Percentiles rank a stretch among this genome's conserved stretches.
phyloP scores from a whole-genome alignment of 1,140 invertebrate species.

The Rhynchophorus ferrugineus region DNA sequence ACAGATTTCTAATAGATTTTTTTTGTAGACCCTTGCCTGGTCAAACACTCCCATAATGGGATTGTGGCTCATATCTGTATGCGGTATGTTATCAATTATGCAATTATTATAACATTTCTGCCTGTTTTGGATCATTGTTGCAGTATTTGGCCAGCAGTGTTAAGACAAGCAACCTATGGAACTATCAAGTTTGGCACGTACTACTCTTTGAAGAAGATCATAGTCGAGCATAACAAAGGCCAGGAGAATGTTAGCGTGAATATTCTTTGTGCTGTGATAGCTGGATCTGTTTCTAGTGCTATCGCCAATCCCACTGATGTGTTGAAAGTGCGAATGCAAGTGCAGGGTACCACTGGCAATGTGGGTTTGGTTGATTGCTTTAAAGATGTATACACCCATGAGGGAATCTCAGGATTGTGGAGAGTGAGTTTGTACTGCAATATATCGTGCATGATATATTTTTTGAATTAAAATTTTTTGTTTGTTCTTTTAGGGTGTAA shows the following conservation, averaged over 20 bases:
- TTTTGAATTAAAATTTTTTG: background rate
- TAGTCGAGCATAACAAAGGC: conserved; percentile 53
- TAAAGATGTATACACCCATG: conserved; percentile 66
- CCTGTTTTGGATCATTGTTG: conserved; percentile 25
- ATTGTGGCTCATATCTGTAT: conserved; percentile 5
- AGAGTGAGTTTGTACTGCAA: conserved; percentile 49
- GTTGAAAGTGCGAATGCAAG: conserved; percentile 94
- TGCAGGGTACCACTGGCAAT: conserved; percentile 48
- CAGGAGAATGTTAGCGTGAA: conserved; percentile 71
- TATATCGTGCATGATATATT: too few species aligned
- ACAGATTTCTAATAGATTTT: conserved; percentile 10
- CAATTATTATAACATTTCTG: conserved; percentile 10
- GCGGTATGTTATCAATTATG: conserved; percentile 11
- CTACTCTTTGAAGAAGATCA: conserved; percentile 75
- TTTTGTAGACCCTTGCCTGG: conserved; percentile 13
- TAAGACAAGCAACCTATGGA: conserved; percentile 90
- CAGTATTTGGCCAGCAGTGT: conserved; percentile 84
- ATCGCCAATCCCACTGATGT: conserved; percentile 97
- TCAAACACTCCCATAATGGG: conserved; percentile 13
- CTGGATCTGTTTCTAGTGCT: conserved; percentile 84
- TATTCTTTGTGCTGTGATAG: conserved; percentile 75
- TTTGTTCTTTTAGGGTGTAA: conserved; percentile 62
- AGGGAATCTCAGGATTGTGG: conserved; percentile 80
- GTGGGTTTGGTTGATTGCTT: conserved; percentile 66
- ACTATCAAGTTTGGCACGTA: conserved; percentile 96